Evolutionary conservation across 2,797 vertebrate species (phyloP).

Genomic region (Crypturellus tataupa): DNA sequence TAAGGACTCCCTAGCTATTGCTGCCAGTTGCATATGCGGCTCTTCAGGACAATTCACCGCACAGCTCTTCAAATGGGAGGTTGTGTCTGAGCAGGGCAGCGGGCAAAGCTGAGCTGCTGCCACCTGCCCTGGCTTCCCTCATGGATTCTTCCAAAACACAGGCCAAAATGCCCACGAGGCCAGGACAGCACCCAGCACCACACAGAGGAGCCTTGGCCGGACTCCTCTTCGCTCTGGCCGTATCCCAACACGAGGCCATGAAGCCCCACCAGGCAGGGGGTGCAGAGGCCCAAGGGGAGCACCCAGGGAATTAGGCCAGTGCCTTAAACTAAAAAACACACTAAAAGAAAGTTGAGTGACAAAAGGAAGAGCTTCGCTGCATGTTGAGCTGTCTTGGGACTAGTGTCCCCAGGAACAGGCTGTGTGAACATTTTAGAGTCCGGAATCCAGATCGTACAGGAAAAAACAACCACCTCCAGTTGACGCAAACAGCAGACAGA

Average conservation of each 20-base stretch:
- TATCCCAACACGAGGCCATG: not conserved
- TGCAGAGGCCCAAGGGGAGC: not conserved
- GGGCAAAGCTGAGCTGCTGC: not conserved
- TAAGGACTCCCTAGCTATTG: not conserved
- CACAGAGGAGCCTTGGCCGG: not conserved
- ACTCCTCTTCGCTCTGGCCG: not conserved
- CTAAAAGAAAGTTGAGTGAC: not conserved
- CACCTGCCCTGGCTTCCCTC: fast-evolving
- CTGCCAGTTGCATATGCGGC: not conserved
- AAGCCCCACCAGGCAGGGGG: too few relatives aligned
- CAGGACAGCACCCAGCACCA: not conserved
- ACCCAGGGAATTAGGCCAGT: not conserved
- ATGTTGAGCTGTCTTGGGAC: not conserved
- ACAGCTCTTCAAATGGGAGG: not conserved
- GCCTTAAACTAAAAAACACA: not conserved
- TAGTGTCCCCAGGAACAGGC: not conserved
- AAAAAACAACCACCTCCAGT: not conserved
- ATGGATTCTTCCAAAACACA: not conserved
- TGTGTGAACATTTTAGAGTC: not conserved
- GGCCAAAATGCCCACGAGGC: not conserved
- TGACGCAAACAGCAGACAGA: not conserved
- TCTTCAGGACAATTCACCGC: not conserved
- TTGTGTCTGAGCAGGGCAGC: not conserved
- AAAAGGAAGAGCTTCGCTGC: not conserved
- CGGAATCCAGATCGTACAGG: not conserved